These are phyloP conservation scores for Hylaeus anthracinus DNA, from an alignment of 1,140 invertebrate genomes.

Conservation along the genomic window DNA sequence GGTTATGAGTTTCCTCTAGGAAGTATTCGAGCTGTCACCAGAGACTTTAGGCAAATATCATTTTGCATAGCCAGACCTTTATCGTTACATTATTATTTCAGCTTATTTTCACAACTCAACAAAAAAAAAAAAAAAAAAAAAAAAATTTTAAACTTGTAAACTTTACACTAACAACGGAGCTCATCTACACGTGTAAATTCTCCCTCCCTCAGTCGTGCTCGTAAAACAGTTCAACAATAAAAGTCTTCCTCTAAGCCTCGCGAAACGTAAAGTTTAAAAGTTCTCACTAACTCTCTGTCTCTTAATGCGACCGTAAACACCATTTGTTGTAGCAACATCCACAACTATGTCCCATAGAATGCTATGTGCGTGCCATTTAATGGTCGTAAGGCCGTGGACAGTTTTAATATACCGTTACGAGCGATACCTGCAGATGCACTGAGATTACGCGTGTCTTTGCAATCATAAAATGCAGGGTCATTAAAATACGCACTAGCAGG, in stretches of 20 bases:
- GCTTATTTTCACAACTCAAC: too few species aligned
- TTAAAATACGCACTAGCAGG: conserved; percentile 31
- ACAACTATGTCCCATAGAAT: background rate
- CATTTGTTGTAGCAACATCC: background rate
- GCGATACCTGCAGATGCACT: background rate
- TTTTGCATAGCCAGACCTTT: too few species aligned
- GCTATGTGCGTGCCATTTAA: conserved; percentile 11
- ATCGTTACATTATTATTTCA: too few species aligned
- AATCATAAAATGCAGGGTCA: conserved; percentile 7
- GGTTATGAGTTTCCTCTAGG: too few species aligned
- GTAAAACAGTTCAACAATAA: too few species aligned
- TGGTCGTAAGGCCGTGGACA: background rate
- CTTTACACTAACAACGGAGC: too few species aligned
- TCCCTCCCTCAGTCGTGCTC: too few species aligned
- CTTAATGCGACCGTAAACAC: conserved; percentile 8
- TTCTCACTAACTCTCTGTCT: background rate
- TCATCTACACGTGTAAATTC: too few species aligned
- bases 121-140: too few species aligned
- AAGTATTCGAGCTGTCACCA: too few species aligned
- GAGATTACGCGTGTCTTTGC: background rate
- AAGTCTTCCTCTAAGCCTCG: background rate
- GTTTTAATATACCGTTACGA: conserved; percentile 16
- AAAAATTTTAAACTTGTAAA: too few species aligned
- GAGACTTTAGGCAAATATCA: too few species aligned
- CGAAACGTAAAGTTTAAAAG: background rate